These are phyloP conservation scores for Molossus alvarezi DNA, from an alignment of 2,797 vertebrate genomes.

Conservation along the genomic window DNA sequence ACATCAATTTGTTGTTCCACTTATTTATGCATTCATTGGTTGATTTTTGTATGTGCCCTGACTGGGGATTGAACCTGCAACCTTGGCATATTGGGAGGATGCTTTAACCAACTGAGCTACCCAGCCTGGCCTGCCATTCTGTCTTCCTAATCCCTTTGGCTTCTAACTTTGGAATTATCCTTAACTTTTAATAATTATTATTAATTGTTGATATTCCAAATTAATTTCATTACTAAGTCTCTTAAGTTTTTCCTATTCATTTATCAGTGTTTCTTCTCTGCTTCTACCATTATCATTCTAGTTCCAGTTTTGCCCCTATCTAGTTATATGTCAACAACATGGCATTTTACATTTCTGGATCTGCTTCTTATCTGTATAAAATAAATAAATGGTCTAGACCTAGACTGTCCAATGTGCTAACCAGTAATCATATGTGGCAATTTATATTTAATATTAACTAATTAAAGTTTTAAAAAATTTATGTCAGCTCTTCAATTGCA, in stretches of 20 bases:
- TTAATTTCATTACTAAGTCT: slow-evolving; percentile 47
- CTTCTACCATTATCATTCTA: not conserved
- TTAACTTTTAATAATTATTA: slow-evolving; percentile 59
- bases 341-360: slow-evolving; percentile 31
- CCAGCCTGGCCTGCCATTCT: not conserved
- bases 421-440: not conserved
- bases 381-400: slow-evolving; percentile 24
- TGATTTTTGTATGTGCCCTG: too few species aligned
- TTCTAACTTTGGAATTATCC: slow-evolving; percentile 56
- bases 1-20: too few species aligned
- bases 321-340: not conserved
- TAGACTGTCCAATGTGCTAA: not conserved
- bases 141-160: slow-evolving; percentile 27
- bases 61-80: too few species aligned
- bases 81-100: too few species aligned
- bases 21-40: too few species aligned
- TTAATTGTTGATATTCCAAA: slow-evolving; percentile 17
- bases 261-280: slow-evolving; percentile 27
- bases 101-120: too few species aligned
- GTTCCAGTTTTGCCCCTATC: slow-evolving; percentile 1
- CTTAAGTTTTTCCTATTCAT: slow-evolving; percentile 10
- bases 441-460: slow-evolving; percentile 36
- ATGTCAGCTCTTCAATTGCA: slow-evolving; percentile 45
- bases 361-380: slow-evolving; percentile 49
- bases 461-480: slow-evolving; percentile 44